These are phyloP conservation scores for Syrmaticus mikado DNA, from an alignment of 2,113 vertebrate species.

Conservation along the genomic window DNA sequence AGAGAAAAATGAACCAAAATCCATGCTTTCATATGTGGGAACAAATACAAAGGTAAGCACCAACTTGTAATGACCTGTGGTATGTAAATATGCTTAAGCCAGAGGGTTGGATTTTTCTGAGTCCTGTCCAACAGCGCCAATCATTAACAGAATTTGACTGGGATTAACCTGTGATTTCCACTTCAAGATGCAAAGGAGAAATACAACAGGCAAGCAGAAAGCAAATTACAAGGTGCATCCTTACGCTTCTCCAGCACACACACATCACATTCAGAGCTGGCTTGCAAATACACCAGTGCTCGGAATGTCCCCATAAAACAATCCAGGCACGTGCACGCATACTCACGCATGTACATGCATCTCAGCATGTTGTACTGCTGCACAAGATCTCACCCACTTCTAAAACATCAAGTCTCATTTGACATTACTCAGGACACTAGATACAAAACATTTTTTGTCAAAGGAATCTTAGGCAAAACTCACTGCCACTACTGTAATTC, in stretches of 20 bases:
- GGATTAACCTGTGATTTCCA: conserved; percentile 51
- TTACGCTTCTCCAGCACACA: background rate
- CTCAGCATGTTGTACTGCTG: background rate
- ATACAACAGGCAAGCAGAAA: background rate
- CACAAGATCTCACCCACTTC: background rate
- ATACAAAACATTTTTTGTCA: background rate
- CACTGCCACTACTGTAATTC: background rate
- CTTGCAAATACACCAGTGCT: background rate
- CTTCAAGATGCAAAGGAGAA: conserved; percentile 16
- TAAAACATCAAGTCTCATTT: background rate
- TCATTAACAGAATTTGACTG: conserved; percentile 47
- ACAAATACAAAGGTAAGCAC: conserved; percentile 59
- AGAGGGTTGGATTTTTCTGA: conserved; percentile 39
- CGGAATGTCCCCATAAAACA: conserved; percentile 11
- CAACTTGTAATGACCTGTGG: conserved; percentile 56
- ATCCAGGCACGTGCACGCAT: fast-evolving
- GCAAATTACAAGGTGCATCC: conserved; percentile 14
- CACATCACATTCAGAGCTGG: background rate
- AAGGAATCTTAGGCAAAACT: background rate
- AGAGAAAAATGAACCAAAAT: background rate
- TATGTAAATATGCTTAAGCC: conserved; percentile 64
- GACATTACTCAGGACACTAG: background rate
- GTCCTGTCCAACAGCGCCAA: conserved; percentile 49
- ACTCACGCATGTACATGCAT: background rate
- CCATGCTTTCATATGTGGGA: background rate